Evolutionary conservation across 2,113 vertebrate genomes (phyloP), one percentile per base, ranked within the genome.

Genomic region (Paracyprichromis sp.): DNA sequence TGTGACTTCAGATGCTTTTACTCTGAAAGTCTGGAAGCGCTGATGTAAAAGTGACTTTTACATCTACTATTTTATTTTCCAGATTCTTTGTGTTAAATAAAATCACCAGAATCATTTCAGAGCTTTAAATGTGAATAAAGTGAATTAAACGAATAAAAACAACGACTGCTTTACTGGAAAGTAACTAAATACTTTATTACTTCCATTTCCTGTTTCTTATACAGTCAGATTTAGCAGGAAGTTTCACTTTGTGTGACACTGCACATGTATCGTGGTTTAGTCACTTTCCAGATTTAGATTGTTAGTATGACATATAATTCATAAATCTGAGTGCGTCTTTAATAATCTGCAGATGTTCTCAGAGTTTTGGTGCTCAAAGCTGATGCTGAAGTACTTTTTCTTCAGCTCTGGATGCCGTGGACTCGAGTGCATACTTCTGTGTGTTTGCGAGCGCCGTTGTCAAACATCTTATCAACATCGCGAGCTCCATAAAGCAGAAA

Each of bases 261-360:
- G 19, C 63, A 69, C 7, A 1, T 69, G 34, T 69, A 38, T 38
- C 0, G 3, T 63, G 0, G 0, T 66, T 69, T 63, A 36, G 59
- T 12, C 0, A 2, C 31, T 36, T 0, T 36, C 2, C 31, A 36
- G 59, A 14, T 34, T 63, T 21, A 0, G 63, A 69, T 69, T 14
- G 19, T 71, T 71, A 21, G n/a, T 24, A 4, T 43, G n/a, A 24
- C 14, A 40, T 69, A 14, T 24, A 40, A 40, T 2, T 21, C 11
- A 19, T 2, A 38, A 21, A 69, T 40, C 63, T 8, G 63, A 21
- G n/a, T 24, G 36, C 0, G n/a, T 71, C 7, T 2, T 40, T 40
- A 40, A 69, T 69, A 0, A 0, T 40, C 7, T 69, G 63, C 63
- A 40, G 63, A 14, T n/a, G 19, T 14, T 69, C 19, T 69, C 34